Evolutionary conservation across 2,888 invertebrate genomes (phyloP).

Genomic region (Molanna angustata): DNA sequence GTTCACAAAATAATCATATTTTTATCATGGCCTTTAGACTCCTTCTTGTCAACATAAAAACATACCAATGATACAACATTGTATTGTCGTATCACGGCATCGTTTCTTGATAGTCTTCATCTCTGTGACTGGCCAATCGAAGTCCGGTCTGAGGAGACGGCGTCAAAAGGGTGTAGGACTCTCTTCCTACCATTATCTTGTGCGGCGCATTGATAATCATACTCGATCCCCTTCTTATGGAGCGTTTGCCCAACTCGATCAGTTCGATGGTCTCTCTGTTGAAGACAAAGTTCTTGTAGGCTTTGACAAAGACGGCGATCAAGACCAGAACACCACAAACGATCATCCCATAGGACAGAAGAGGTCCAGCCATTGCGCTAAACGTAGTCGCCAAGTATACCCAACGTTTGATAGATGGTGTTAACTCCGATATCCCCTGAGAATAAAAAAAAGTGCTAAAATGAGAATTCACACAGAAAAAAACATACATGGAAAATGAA

Average conservation of each 20-base stretch:
- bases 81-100: slow-evolving; percentile 16
- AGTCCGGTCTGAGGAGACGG: slow-evolving; percentile 27
- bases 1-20: too few relatives aligned
- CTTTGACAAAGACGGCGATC: slow-evolving; percentile 64
- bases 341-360: slow-evolving; percentile 70
- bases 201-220: slow-evolving; percentile 59
- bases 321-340: slow-evolving; percentile 65
- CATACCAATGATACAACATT: too few relatives aligned
- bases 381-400: slow-evolving; percentile 77
- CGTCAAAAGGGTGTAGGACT: slow-evolving; percentile 53
- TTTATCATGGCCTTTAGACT: too few relatives aligned
- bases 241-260: slow-evolving; percentile 72
- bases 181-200: slow-evolving; percentile 56
- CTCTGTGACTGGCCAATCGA: slow-evolving; percentile 24
- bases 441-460: slow-evolving; percentile 35
- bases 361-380: slow-evolving; percentile 67
- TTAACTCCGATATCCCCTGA: slow-evolving; percentile 74
- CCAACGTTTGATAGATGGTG: slow-evolving; percentile 78
- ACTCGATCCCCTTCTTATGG: slow-evolving; percentile 64
- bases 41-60: too few relatives aligned
- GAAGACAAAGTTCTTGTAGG: slow-evolving; percentile 72
- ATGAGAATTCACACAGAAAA: too few relatives aligned
- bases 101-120: slow-evolving; percentile 22
- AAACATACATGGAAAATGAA: too few relatives aligned
- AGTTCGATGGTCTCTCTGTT: slow-evolving; percentile 69